Percentiles rank a stretch among this genome's conserved stretches.
Evolutionary conservation across 2,888 invertebrate genomes (phyloP).

Genomic region (Physocephala rufipes): DNA sequence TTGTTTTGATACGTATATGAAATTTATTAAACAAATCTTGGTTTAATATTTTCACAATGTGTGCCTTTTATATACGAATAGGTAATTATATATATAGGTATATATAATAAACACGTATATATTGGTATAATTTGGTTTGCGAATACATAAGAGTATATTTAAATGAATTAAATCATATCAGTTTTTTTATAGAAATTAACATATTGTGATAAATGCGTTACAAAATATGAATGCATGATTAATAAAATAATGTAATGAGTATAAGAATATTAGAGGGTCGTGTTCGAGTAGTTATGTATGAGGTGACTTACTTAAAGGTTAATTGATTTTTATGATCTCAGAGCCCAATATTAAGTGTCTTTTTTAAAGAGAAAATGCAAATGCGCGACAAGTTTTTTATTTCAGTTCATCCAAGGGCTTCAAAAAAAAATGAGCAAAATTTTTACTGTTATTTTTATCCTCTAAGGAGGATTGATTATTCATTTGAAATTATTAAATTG

Average conservation of each 20-base stretch:
- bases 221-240: constrained; percentile 31
- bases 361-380: constrained; percentile 4
- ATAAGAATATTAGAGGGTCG: constrained; percentile 12
- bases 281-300: no score
- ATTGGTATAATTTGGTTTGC: constrained; percentile 39
- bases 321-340: neutral
- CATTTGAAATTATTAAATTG: constrained; percentile 25
- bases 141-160: constrained; percentile 32
- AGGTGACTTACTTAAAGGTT: no score
- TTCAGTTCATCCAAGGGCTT: neutral
- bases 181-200: constrained; percentile 27
- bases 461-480: neutral
- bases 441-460: neutral
- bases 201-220: constrained; percentile 27
- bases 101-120: constrained; percentile 32
- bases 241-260: constrained; percentile 21
- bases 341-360: constrained; percentile 2
- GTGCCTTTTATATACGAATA: constrained; percentile 37
- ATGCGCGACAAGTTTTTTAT: neutral
- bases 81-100: constrained; percentile 35
- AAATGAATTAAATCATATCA: constrained; percentile 27
- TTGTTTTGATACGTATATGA: constrained; percentile 39
- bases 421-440: no score
- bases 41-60: constrained; percentile 41
- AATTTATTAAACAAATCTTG: constrained; percentile 45